Conservation (phyloP, 2,113 vertebrate genomes). For the Eubucco bourcierii region DNA sequence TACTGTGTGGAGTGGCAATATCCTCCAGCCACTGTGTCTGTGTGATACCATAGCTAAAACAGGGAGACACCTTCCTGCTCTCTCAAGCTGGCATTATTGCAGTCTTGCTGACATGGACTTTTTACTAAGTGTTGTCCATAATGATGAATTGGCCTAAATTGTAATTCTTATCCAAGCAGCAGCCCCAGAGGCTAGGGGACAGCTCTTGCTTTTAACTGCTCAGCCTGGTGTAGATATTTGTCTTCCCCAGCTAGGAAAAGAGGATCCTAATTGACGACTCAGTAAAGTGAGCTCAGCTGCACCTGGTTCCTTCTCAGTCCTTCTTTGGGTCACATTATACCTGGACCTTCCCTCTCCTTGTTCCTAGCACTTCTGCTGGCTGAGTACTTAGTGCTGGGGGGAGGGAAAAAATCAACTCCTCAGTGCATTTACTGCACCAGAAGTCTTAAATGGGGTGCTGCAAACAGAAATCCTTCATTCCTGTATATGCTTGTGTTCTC, state of each 20-base stretch:
- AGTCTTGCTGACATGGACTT: neutral
- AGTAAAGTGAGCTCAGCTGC: neutral
- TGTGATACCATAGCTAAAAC: neutral
- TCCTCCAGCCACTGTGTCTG: neutral
- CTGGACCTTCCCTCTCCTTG: neutral
- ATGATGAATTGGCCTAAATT: neutral
- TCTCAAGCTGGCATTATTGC: neutral
- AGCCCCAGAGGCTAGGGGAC: rapidly evolving
- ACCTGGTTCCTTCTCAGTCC: neutral
- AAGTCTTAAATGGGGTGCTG: neutral
- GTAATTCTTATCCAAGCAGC: neutral
- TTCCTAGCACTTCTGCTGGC: neutral
- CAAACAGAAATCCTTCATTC: neutral
- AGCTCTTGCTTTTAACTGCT: neutral
- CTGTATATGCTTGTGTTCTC: neutral
- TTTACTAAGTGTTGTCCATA: neutral
- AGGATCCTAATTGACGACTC: rapidly evolving
- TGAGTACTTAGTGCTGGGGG: neutral
- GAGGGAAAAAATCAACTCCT: neutral
- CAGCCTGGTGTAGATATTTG: neutral
- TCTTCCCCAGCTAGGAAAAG: neutral
- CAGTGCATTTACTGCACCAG: neutral
- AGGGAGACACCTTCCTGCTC: neutral
- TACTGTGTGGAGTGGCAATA: neutral
- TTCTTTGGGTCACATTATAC: neutral